Percentiles rank a stretch among this genome's conserved stretches.
Evolutionary conservation across 2,113 vertebrate genomes (phyloP).

Genomic region (Miniopterus natalensis): DNA sequence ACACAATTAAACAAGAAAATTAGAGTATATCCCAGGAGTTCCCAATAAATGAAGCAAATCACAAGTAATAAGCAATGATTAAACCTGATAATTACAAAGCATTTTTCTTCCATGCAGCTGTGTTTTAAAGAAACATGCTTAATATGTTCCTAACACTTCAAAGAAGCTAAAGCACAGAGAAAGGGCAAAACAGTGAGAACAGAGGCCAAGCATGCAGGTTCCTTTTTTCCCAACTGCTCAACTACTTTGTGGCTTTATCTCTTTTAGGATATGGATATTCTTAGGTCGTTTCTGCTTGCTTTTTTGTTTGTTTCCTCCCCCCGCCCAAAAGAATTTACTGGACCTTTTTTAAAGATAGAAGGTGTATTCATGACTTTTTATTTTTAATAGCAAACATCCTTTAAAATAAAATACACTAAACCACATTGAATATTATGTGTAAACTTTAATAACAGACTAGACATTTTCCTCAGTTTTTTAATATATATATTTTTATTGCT

Average conservation of each 20-base stretch:
- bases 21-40: constrained; percentile 34
- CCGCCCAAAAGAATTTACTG: background rate
- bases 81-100: constrained; percentile 1
- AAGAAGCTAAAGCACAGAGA: background rate
- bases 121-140: background rate
- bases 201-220: background rate
- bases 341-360: background rate
- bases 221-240: background rate
- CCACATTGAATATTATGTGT: background rate
- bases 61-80: constrained; percentile 32
- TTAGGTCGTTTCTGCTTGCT: background rate
- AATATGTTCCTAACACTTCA: background rate
- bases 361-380: background rate
- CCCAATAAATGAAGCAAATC: constrained; percentile 54
- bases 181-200: background rate
- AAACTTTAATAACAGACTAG: constrained; percentile 4
- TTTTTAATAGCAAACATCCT: background rate
- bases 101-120: constrained; percentile 40
- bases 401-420: constrained; percentile 15
- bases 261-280: background rate
- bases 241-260: background rate
- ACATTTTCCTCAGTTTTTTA: constrained; percentile 1
- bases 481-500: background rate
- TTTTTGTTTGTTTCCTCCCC: background rate
- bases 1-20: constrained; percentile 27